Percentiles rank a stretch among this genome's conserved stretches.
Conservation (phyloP, 2,113 vertebrate genomes). For the Meleagris gallopavo region DNA sequence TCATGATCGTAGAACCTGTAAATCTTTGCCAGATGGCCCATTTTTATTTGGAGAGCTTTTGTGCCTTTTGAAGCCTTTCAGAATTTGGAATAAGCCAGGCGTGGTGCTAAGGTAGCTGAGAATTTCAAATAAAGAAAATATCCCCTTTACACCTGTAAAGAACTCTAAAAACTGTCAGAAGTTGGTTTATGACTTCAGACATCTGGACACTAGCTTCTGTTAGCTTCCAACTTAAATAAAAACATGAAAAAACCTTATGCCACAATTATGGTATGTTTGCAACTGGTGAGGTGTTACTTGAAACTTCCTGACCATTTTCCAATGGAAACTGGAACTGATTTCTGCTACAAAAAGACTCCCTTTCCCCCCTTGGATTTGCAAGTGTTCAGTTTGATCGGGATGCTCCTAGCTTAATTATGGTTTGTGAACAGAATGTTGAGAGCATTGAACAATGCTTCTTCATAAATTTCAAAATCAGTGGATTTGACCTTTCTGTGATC, state of each 20-base stretch:
- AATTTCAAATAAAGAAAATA: neutral
- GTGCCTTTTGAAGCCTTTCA: neutral
- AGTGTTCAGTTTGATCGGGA: neutral
- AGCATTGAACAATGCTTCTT: neutral
- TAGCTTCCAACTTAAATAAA: neutral
- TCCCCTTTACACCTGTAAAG: neutral
- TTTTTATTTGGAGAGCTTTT: conserved; percentile 18
- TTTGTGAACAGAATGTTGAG: neutral
- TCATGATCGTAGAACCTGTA: neutral
- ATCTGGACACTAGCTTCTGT: neutral
- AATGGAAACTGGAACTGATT: neutral
- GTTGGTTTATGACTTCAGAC: neutral
- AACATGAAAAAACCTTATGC: neutral
- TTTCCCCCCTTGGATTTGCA: neutral
- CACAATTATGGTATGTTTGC: neutral
- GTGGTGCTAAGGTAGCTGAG: neutral
- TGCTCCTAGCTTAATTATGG: neutral
- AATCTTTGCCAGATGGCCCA: neutral
- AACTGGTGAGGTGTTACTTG: neutral
- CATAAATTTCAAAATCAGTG: neutral
- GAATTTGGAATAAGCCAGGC: neutral
- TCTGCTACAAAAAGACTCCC: neutral
- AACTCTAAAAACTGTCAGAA: neutral
- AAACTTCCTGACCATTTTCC: neutral
- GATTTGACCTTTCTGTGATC: neutral